A percentile compares a stretch with the other conserved stretches of the same genome.
These are phyloP conservation scores for Ptilodon capucinus DNA, from an alignment of 2,888 invertebrate genomes.

Conservation along the genomic window DNA sequence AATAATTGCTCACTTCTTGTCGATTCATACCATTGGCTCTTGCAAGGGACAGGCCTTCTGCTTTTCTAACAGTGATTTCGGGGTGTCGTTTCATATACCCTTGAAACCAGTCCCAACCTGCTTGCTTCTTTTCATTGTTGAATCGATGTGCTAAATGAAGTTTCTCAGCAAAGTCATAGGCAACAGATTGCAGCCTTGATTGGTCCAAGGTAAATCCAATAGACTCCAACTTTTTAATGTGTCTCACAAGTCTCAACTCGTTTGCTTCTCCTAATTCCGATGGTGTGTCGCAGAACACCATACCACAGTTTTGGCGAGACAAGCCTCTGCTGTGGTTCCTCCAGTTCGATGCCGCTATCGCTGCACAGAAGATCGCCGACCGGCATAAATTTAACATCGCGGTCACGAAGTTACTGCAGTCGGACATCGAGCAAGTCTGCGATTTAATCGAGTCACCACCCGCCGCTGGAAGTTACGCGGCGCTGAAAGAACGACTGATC, in stretches of 20 bases:
- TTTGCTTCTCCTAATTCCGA: too few species aligned
- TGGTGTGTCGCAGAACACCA: too few species aligned
- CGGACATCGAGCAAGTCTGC: too few species aligned
- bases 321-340: too few species aligned
- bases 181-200: neutral
- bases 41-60: constrained; percentile 28
- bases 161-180: constrained; percentile 3
- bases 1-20: constrained; percentile 31
- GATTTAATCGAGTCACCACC: too few species aligned
- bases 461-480: too few species aligned
- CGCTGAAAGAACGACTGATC: too few species aligned
- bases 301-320: too few species aligned
- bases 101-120: constrained; percentile 1
- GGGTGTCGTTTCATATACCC: constrained; percentile 2
- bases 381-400: too few species aligned
- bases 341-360: too few species aligned
- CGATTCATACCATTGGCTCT: constrained; percentile 31
- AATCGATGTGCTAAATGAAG: neutral
- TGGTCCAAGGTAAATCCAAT: neutral
- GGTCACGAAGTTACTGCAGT: too few species aligned
- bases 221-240: constrained; percentile 3
- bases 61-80: constrained; percentile 1
- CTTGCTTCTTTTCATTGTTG: neutral
- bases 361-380: too few species aligned
- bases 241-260: constrained; percentile 1